Evolutionary conservation across 1,140 invertebrate genomes (phyloP).

Genomic region (Wasmannia auropunctata): DNA sequence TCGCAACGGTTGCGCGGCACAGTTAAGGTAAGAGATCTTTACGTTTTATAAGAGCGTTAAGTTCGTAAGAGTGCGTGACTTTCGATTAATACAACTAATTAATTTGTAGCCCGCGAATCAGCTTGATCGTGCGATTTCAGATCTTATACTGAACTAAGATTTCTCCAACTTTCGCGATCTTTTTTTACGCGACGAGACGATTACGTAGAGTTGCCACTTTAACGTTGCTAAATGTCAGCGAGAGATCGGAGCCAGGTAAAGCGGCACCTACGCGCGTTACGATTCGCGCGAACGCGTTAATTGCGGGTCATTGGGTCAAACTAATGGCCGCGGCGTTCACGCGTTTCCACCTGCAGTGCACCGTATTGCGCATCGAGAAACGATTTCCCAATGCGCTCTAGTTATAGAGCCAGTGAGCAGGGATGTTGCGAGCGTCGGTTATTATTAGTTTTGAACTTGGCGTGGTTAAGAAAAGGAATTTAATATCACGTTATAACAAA

Average conservation of each 20-base stretch:
- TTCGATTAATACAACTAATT: neutral
- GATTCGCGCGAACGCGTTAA: constrained; percentile 62
- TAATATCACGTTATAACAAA: neutral
- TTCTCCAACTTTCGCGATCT: neutral
- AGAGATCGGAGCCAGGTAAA: neutral
- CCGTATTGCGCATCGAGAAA: constrained; percentile 23
- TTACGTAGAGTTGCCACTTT: neutral
- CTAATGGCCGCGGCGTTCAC: constrained; percentile 53
- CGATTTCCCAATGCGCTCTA: constrained; percentile 49
- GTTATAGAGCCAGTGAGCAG: constrained; percentile 13
- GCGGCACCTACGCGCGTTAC: neutral
- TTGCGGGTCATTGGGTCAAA: constrained; percentile 77
- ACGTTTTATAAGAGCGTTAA: neutral
- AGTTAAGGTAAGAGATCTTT: constrained; percentile 76
- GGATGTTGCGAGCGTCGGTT: constrained; percentile 9
- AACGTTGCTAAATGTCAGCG: neutral
- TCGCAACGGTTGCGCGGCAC: constrained; percentile 67
- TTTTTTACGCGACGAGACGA: neutral
- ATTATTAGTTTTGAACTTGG: constrained; percentile 18
- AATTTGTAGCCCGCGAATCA: neutral
- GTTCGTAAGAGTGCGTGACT: too few species aligned
- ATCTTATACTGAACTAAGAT: too few species aligned
- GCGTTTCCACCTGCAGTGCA: constrained; percentile 17
- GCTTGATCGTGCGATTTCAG: neutral
- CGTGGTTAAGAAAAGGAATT: neutral